phyloP scores from a whole-genome alignment of 2,113 vertebrate genomes.

The Nicator chloris region DNA sequence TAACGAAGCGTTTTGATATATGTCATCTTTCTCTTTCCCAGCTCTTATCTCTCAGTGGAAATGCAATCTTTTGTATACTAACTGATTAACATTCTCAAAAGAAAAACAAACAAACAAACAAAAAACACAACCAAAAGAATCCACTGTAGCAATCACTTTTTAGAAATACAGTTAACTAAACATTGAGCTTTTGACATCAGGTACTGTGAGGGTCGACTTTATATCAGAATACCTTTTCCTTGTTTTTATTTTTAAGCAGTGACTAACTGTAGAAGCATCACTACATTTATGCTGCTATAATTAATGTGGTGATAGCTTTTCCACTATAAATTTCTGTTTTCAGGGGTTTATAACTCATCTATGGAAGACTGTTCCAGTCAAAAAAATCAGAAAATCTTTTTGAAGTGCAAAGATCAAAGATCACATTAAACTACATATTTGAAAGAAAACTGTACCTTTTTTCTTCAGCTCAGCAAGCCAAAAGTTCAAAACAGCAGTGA shows the following conservation, averaged over 20 bases:
- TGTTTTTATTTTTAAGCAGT: neutral
- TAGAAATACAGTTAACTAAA: neutral
- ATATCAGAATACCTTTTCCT: neutral
- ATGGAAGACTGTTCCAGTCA: neutral
- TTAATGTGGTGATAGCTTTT: constrained; percentile 12
- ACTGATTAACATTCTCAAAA: neutral
- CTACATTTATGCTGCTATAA: neutral
- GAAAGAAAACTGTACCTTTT: constrained; percentile 4
- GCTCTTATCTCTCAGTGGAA: neutral
- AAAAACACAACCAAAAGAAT: neutral
- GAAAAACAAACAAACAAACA: no score
- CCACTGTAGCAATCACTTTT: neutral
- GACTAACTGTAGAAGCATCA: neutral
- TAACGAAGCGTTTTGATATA: neutral
- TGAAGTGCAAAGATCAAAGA: constrained; percentile 53
- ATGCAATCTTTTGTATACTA: neutral
- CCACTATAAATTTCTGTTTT: constrained; percentile 17
- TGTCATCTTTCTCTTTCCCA: neutral
- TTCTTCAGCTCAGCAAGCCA: neutral
- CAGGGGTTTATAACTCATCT: neutral
- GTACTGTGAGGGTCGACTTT: neutral
- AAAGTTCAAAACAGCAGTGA: neutral
- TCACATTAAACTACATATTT: constrained; percentile 10
- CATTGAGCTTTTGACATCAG: neutral
- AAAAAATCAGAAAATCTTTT: constrained; percentile 1